phyloP scores from a whole-genome alignment of 2,113 vertebrate species.

The Tilapia sparmanii region DNA sequence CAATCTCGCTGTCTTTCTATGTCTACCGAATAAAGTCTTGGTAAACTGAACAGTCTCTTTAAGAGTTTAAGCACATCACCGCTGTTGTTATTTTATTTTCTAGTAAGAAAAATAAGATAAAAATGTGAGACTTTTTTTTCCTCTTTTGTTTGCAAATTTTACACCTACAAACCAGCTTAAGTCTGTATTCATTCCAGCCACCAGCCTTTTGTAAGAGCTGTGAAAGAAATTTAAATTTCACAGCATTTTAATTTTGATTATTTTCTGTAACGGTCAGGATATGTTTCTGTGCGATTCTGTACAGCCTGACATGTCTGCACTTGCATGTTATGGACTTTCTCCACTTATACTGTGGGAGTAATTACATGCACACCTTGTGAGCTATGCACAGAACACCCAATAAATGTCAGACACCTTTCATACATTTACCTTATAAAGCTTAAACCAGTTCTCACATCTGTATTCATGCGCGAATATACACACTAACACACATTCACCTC shows the following conservation, averaged over 20 bases:
- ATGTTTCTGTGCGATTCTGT: neutral
- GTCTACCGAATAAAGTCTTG: neutral
- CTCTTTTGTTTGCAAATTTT: neutral
- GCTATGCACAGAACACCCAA: neutral
- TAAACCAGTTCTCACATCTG: neutral
- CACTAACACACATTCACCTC: neutral
- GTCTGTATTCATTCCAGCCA: neutral
- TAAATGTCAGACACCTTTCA: neutral
- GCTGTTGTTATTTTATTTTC: neutral
- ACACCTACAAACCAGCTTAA: neutral
- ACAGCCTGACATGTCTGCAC: neutral
- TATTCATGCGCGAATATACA: neutral
- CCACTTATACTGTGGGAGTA: neutral
- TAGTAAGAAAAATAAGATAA: neutral
- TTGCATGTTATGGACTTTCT: neutral
- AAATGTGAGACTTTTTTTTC: neutral
- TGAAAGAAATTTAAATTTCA: neutral
- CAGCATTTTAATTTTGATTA: neutral
- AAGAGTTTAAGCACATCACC: neutral
- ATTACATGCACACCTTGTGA: neutral
- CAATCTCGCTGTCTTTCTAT: neutral
- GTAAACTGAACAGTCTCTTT: neutral
- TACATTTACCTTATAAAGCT: neutral
- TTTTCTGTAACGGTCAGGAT: neutral
- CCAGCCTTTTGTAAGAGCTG: neutral